Conservation (phyloP, 2,888 invertebrate genomes). For the Pelosia muscerda region DNA sequence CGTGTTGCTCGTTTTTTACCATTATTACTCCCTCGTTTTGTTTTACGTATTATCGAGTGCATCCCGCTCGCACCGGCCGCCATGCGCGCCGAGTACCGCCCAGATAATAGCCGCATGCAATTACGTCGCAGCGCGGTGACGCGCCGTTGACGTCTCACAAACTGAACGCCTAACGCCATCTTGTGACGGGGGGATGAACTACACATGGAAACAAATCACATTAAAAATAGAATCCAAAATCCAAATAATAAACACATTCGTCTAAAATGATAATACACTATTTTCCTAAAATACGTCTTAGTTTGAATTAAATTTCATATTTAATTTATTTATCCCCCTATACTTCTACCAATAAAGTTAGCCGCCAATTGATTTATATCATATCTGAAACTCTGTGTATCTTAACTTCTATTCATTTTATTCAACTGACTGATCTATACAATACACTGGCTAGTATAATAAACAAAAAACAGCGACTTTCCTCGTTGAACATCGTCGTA, state of each 20-base stretch:
- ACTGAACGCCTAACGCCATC: conserved; percentile 74
- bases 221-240: not conserved
- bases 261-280: not conserved
- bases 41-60: conserved; percentile 87
- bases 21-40: conserved; percentile 87
- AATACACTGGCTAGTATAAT: not conserved
- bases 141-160: conserved; percentile 37
- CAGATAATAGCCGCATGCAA: conserved; percentile 85
- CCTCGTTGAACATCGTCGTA: conserved; percentile 26
- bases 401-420: not conserved
- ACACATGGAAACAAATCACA: not conserved
- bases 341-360: not conserved
- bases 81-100: conserved; percentile 85
- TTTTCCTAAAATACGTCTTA: not conserved
- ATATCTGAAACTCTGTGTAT: not conserved
- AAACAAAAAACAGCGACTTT: not conserved
- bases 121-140: conserved; percentile 71
- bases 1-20: conserved; percentile 87
- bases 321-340: not conserved
- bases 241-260: not conserved
- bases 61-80: conserved; percentile 87
- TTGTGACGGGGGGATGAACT: conserved; percentile 70
- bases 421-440: not conserved
- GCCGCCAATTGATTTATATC: not conserved
- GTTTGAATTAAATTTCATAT: not conserved